Evolutionary conservation across 2,888 invertebrate genomes (phyloP).

Genomic region (Mellilla xanthometata): DNA sequence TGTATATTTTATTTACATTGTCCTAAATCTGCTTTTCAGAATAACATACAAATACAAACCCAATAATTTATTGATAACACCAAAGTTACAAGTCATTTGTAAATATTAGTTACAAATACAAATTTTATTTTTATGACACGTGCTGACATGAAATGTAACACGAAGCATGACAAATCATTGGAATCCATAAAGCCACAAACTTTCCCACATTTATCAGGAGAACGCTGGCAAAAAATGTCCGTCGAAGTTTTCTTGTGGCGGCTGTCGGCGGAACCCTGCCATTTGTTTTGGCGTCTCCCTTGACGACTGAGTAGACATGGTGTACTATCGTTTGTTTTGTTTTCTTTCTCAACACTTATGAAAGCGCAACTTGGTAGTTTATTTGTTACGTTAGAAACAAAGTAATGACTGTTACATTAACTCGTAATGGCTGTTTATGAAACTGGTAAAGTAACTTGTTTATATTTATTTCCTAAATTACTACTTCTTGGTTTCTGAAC

Average conservation of each 20-base stretch:
- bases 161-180: conserved; percentile 2
- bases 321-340: conserved; percentile 9
- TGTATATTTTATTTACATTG: too few species aligned
- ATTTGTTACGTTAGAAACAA: neutral
- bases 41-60: too few species aligned
- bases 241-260: conserved; percentile 6
- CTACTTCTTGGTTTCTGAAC: too few species aligned
- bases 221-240: conserved; percentile 6
- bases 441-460: too few species aligned
- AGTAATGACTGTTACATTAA: neutral
- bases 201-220: conserved; percentile 9
- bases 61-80: too few species aligned
- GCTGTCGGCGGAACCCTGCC: conserved; percentile 21
- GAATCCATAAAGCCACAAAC: conserved; percentile 6
- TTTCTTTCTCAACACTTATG: conserved; percentile 8
- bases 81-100: too few species aligned
- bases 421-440: too few species aligned
- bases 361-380: conserved; percentile 3
- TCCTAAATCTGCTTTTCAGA: too few species aligned
- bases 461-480: too few species aligned
- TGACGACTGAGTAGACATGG: conserved; percentile 19
- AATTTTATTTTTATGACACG: too few species aligned
- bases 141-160: neutral
- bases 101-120: too few species aligned
- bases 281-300: conserved; percentile 11